phyloP scores from a whole-genome alignment of 2,113 vertebrate species.

The Lagopus leucura region DNA sequence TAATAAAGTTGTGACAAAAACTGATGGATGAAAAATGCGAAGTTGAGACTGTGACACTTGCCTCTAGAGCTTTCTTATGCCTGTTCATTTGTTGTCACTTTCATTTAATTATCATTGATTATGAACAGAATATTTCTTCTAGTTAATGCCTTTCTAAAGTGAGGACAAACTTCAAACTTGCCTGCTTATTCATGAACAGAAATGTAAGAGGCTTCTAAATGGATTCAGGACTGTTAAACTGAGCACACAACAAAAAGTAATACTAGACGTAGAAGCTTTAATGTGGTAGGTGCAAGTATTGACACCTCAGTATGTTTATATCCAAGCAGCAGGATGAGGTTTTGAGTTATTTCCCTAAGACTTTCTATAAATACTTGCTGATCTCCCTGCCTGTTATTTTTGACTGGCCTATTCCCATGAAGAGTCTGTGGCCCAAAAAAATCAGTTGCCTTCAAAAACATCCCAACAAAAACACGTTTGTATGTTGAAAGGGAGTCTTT shows the following conservation, averaged over 20 bases:
- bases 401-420: background rate
- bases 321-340: background rate
- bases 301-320: background rate
- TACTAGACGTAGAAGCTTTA: background rate
- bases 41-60: background rate
- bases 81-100: background rate
- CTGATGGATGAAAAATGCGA: background rate
- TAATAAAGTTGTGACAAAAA: conserved; percentile 9
- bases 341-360: background rate
- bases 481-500: background rate
- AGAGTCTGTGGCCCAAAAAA: background rate
- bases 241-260: background rate
- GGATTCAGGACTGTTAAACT: background rate
- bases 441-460: background rate
- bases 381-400: background rate
- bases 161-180: background rate
- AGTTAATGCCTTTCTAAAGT: background rate
- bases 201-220: background rate
- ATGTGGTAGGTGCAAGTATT: background rate
- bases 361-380: background rate
- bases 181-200: background rate
- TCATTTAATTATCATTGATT: background rate
- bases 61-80: background rate
- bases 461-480: background rate
- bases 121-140: background rate